phyloP scores from a whole-genome alignment of 2,888 invertebrate genomes.

The Unio pictorum region DNA sequence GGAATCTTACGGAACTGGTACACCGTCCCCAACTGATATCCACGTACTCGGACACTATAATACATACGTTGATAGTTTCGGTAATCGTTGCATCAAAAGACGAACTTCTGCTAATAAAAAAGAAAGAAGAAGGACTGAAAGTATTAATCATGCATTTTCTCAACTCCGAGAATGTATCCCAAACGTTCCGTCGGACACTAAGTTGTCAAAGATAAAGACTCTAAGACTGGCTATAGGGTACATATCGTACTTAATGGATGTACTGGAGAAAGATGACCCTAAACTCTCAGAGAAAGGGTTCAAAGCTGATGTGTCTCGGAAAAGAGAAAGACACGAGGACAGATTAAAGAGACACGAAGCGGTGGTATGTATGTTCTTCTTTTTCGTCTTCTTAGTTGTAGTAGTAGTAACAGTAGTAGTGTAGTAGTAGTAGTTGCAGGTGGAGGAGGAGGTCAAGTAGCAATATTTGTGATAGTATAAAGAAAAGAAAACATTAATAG shows the following conservation, averaged over 20 bases:
- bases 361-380: too few relatives aligned
- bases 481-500: too few relatives aligned
- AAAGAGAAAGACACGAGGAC: conserved; percentile 45
- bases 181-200: conserved; percentile 95
- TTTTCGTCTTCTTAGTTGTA: too few relatives aligned
- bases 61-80: conserved; percentile 39
- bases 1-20: conserved; percentile 38
- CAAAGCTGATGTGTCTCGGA: conserved; percentile 83
- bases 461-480: too few relatives aligned
- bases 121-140: conserved; percentile 90
- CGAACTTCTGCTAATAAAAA: conserved; percentile 91
- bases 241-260: conserved; percentile 87
- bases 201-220: conserved; percentile 95
- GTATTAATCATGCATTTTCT: conserved; percentile 95
- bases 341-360: conserved; percentile 9
- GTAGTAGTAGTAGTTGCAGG: too few relatives aligned
- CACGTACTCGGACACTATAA: conserved; percentile 25
- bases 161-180: conserved; percentile 94
- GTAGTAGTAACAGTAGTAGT: too few relatives aligned
- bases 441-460: too few relatives aligned
- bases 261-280: conserved; percentile 85
- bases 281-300: conserved; percentile 80
- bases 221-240: conserved; percentile 84
- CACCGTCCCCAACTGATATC: conserved; percentile 30
- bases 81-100: conserved; percentile 59